Base-by-base conservation (phyloP, 1,140 invertebrate genomes). In the Anoplophora glabripennis region DNA sequence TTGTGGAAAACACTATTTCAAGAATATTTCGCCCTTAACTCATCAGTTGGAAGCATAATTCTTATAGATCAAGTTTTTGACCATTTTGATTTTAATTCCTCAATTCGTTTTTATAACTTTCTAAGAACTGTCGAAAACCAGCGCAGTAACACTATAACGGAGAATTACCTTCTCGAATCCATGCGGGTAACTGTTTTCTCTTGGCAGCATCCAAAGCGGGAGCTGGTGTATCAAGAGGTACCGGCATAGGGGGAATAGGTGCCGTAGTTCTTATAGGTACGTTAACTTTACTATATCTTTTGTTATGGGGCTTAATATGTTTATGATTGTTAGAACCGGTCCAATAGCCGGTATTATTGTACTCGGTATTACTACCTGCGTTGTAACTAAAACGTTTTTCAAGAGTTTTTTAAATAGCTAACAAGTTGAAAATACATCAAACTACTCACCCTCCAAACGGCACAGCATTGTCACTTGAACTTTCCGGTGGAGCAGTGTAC, bases 111-210 rank as follows among this genome's bases (percentile, higher is more conserved):
- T n/a, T n/a, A n/a, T n/a, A n/a, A n/a, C n/a, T n/a, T n/a, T n/a
- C n/a, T n/a, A n/a, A n/a, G n/a, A n/a, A n/a, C n/a, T n/a, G n/a
- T n/a, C n/a, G n/a, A n/a, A n/a, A n/a, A n/a, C n/a, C n/a, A n/a
- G n/a, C n/a, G n/a, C n/a, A n/a, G n/a, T n/a, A n/a, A n/a, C n/a
- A n/a, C n/a, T n/a, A n/a, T n/a, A 28, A 28, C 21, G 21, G 5
- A n/a, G 12, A 70, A 34, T 52, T 53, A 60, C 81, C 93, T 80
- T 96, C 93, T 68, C 94, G 80, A 59, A 98, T 97, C 96, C 96
- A 99, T 4, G 90, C 90, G 42, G 96, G 96, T 18, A 99, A 81
- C 69, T 92, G 87, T 72, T 93, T 88, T 34, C 94, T 79, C 76
- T 95, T 96, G 21, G 89, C 89, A 18, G 93, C 92, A 81, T 98